phyloP scores from a whole-genome alignment of 2,797 vertebrate species.

The Hirundo rustica region DNA sequence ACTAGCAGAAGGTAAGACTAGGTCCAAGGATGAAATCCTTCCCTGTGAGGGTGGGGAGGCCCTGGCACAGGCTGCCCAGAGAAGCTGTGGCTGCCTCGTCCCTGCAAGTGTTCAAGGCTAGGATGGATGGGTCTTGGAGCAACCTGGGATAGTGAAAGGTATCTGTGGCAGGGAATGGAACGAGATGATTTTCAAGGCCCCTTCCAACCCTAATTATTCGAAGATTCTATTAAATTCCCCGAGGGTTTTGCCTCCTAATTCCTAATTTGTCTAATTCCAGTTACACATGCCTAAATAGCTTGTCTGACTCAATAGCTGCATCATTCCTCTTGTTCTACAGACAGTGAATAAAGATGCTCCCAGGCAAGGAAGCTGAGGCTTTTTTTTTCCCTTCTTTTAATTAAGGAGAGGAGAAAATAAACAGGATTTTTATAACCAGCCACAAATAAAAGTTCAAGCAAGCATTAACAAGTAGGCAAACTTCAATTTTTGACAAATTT shows the following conservation, averaged over 20 bases:
- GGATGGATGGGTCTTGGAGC: accelerated
- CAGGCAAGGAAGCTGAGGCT: neutral
- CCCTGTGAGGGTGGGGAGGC: accelerated
- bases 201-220: neutral
- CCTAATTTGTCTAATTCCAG: neutral
- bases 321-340: neutral
- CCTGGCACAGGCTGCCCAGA: neutral
- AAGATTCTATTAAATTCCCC: neutral
- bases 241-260: neutral
- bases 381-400: neutral
- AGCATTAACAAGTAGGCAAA: neutral
- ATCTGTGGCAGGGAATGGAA: neutral
- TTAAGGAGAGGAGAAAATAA: neutral
- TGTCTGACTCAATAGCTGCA: neutral
- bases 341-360: neutral
- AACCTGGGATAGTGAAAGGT: neutral
- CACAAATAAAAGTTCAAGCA: neutral
- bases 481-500: neutral
- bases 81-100: neutral
- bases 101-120: neutral
- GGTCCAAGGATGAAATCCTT: neutral
- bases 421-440: neutral
- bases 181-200: neutral
- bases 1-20: neutral
- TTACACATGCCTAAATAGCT: neutral